A percentile compares a stretch with the other conserved stretches of the same genome.
These are phyloP conservation scores for Micromussa lordhowensis DNA, from an alignment of 92 coral and sea anemone genomes.

Conservation along the genomic window DNA sequence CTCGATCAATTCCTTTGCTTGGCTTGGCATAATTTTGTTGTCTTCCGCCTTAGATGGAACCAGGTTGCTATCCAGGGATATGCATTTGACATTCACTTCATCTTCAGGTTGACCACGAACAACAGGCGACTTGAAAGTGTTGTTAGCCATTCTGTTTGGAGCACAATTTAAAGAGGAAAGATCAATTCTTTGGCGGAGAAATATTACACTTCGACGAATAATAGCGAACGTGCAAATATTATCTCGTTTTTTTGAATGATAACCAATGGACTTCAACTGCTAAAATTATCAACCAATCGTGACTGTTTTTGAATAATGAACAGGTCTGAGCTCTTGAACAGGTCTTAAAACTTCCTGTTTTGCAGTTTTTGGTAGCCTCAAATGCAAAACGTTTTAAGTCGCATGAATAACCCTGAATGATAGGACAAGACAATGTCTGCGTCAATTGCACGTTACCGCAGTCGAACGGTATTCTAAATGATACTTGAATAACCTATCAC, in stretches of 20 bases:
- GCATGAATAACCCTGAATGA: no score
- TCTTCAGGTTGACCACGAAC: background rate
- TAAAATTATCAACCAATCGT: background rate
- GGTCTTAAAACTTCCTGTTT: no score
- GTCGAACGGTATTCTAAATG: no score
- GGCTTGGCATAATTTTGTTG: background rate
- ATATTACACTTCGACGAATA: background rate
- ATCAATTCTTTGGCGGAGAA: background rate
- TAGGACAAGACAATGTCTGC: no score
- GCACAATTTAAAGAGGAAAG: no score
- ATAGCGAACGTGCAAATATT: background rate
- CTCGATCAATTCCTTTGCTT: conserved; percentile 13
- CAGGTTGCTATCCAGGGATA: conserved; percentile 12
- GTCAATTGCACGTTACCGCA: no score
- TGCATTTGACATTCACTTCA: background rate
- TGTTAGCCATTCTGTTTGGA: background rate
- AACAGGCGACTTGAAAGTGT: background rate
- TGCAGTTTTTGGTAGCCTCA: no score
- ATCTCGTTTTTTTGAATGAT: background rate
- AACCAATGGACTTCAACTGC: background rate
- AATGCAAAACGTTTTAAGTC: no score
- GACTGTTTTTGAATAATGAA: background rate
- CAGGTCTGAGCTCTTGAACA: background rate
- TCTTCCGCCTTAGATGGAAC: conserved; percentile 11
- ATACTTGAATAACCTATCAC: no score